Evolutionary conservation across 2,888 invertebrate genomes (phyloP).

Genomic region (Branchellion lobata): DNA sequence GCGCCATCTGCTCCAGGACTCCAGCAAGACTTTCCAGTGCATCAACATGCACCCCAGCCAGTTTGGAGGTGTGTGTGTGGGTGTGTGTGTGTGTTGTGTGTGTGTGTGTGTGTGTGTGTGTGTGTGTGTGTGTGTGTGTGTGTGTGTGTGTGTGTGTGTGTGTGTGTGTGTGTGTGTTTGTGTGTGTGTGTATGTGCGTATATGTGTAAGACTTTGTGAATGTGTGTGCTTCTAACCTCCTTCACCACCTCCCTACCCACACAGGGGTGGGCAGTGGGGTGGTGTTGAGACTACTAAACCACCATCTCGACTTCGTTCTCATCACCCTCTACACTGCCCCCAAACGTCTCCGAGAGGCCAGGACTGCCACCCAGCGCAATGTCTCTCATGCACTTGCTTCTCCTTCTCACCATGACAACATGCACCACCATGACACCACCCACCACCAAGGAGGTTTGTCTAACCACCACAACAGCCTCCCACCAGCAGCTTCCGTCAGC

Average conservation of each 20-base stretch:
- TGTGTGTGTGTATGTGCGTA: too few relatives aligned
- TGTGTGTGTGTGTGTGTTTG: too few relatives aligned
- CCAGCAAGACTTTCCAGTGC: conserved; percentile 33
- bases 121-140: too few relatives aligned
- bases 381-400: conserved; percentile 53
- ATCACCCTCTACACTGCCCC: conserved; percentile 51
- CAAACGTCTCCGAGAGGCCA: conserved; percentile 46
- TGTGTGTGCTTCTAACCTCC: too few relatives aligned
- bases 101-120: too few relatives aligned
- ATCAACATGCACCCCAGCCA: conserved; percentile 46
- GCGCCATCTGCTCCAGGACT: conserved; percentile 33
- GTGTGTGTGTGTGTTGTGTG: neutral
- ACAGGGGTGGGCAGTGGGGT: conserved; percentile 31
- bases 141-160: too few relatives aligned
- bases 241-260: neutral
- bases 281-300: neutral
- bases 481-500: neutral
- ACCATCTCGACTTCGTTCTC: conserved; percentile 45
- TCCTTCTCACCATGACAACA: neutral
- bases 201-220: too few relatives aligned
- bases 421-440: too few relatives aligned
- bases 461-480: too few relatives aligned
- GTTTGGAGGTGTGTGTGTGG: neutral
- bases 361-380: conserved; percentile 41
- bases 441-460: conserved; percentile 16